Base-by-base conservation (phyloP, 1,140 invertebrate genomes). In the Camponotus floridanus region DNA sequence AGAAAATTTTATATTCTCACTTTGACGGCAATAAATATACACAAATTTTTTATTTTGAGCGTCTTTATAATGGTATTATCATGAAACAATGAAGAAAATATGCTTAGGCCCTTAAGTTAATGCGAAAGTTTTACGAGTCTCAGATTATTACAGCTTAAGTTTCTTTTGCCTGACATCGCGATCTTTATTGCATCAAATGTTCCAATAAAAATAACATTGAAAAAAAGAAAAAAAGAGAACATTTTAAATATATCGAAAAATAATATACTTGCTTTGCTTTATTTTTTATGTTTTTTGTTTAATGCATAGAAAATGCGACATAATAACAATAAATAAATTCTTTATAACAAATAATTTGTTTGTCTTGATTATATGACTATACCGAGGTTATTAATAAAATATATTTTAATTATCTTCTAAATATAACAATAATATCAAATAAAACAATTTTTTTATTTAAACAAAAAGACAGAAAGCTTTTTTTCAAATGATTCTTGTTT, bases 91-190 rank as follows among this genome's bases (percentile, higher is more conserved):
- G 26, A 83, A 45, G 55, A 57, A 59, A 73, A 45, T 83, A 81
- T 59, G 26, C 18, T 21, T 26, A 59, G 7, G 55, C 33, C 26
- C 51, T 71, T 62, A 62, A 73, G 51, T 73, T 81, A 81, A 81
- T 45, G 51, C 39, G 18, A 81, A 81, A 81, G 36, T 81, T 81
- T 81, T 73, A 81, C 51, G 79, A 81, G 55, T 45, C n/a, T 39
- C 11, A 1, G 78, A 81, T 73, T 81, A 81, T 81, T 39, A 51
- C 21, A n/a, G 26, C 39, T 81, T 61, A 81, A 81, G 21, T 26
- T 81, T 61, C 2, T 39, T 42, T 33, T 8, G 11, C 18, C 2
- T 67, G n/a, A 4, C 26, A 42, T 45, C 42, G 42, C 39, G 26
- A 1, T 70, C 18, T 61, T 73, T 81, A 81, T 73, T 61, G 26